Base-by-base conservation (phyloP, 37 sponge, comb jelly and placozoan species). In the Hexactinellida sp. region DNA sequence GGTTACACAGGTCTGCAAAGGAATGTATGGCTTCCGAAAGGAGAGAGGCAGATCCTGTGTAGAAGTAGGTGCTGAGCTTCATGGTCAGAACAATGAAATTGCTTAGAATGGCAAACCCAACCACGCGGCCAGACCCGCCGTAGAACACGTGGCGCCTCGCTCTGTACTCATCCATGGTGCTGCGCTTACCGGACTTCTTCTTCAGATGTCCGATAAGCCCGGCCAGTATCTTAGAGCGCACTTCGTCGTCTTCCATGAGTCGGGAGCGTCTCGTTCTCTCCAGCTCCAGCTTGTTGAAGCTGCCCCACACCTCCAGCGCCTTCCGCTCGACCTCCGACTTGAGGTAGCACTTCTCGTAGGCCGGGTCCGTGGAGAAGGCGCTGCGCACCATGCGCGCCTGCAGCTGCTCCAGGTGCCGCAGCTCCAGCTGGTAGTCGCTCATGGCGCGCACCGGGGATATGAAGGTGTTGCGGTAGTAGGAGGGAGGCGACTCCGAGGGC, bases 1-100 rank as follows among this genome's bases (percentile, higher is more conserved):
- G 99, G 63, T 98, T 98, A 82, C 92, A 90, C 37, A 90, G 82
- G 83, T 98, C 99, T n/a, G 87, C 97, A 5, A 95, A 87, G 32
- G 96, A 95, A 87, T 98, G 99, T 1, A 98, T 89, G 0, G 96
- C 92, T 52, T 98, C 99, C 36, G 99, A 95, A 38, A 95, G 82
- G 94, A 98, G 94, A 39, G 93, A 88, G 24, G 96, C 93, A 25
- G 96, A 95, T 25, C 99, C 99, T 38, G 96, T 94, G 90, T 92
- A 91, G n/a, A 87, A 24, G 71, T 92, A 95, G 36, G 99, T 93
- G 36, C 90, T 37, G 30, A 91, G 36, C 86, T 98, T 98, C 86
- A 94, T 71, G 39, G 90, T 30, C 30, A 90, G 38, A 38, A 98
- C 96, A 7, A 84, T 84, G 47, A 92, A 85, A 47, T 98, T 98